Base-by-base conservation (phyloP, 1,140 invertebrate genomes). In the Drosophila sucinea region DNA sequence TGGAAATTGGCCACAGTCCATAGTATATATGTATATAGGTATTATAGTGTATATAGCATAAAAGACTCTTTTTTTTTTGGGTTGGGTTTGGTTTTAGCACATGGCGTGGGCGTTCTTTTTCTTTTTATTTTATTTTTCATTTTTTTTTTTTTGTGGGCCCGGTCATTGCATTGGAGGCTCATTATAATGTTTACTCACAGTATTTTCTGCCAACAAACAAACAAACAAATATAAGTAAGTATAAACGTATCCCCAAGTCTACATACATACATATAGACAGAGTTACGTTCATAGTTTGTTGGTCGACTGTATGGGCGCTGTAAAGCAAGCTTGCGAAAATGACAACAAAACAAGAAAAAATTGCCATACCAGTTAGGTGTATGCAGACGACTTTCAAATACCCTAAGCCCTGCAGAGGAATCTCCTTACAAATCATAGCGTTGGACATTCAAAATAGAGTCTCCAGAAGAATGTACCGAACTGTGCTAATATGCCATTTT, bases 1-100 rank as follows among this genome's bases (percentile, higher is more conserved):
- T 82, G 70, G 65, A 68, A 71, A 82, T 82, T 82, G 81, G 75
- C 80, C 79, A 83, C 80, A 79, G 73, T 77, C 73, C 54, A 33
- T 38, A 38, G 6, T 23, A 40, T 64, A 73, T 2, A 6, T 17
- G 17, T 17, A 17, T 17, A 17, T 17, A 17, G 17, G 17, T 17
- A 17, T 17, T 17, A 17, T 17, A 17, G 17, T 17, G 17, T 17
- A 17, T 35, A 35, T 10, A 35, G 33, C 33, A 35, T 35, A 35
- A 35, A 23, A 29, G 29, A 65, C 17, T 38, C 29, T 27, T 67
- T 56, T n/a, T 23, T 11, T 29, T 47, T 77, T 79, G 69, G 82
- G 72, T 73, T 77, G 76, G 82, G 79, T 64, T 63, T 44, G 65
- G 67, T 72, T 63, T 44, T 67, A 70, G 57, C 79, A 77, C 61